Conservation (phyloP, 37 sponge, comb jelly and placozoan genomes). For the Cladorhizidae sp. region DNA sequence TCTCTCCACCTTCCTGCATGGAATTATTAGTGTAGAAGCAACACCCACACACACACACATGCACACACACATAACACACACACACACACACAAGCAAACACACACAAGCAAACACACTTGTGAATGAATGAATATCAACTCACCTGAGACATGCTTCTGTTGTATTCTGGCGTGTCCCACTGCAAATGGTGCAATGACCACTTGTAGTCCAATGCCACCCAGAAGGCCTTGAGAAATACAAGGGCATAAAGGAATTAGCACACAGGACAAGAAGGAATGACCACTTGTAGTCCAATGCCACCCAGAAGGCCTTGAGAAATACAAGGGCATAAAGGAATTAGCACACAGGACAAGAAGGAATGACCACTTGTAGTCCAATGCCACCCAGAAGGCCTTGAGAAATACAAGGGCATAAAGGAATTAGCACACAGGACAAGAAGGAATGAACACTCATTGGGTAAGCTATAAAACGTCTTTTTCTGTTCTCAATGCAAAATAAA, state of each 20-base stretch:
- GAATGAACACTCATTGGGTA: slow-evolving; percentile 62
- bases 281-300: slow-evolving; percentile 69
- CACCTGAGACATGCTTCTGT: slow-evolving; percentile 48
- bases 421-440: slow-evolving; percentile 8
- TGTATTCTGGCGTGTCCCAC: slow-evolving; percentile 28
- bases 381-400: slow-evolving; percentile 40
- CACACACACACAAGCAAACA: no score
- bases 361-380: slow-evolving; percentile 65
- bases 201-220: slow-evolving; percentile 64
- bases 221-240: slow-evolving; percentile 23
- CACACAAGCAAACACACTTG: no score
- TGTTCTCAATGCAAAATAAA: no score
- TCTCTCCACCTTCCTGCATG: no score
- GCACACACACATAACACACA: no score
- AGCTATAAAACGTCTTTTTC: no score
- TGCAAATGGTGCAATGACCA: slow-evolving; percentile 30
- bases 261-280: slow-evolving; percentile 14
- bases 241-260: no score
- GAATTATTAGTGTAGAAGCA: no score
- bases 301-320: slow-evolving; percentile 30
- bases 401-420: neutral
- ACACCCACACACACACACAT: no score
- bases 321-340: neutral
- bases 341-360: slow-evolving; percentile 15
- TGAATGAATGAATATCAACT: no score